Conservation (phyloP, 2,888 invertebrate species). For the Apodemia mormo region DNA sequence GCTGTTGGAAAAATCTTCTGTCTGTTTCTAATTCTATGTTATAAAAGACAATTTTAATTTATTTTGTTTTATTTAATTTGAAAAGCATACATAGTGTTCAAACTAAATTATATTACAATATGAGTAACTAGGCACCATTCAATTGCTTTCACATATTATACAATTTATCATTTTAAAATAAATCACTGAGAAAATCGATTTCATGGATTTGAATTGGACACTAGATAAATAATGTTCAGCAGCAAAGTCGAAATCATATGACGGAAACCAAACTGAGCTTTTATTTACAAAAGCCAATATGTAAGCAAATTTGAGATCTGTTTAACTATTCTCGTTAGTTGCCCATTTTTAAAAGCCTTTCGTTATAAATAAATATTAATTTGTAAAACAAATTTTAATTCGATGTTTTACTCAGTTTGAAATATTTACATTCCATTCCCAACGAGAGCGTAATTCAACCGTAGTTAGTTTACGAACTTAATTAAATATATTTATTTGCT, state of each 20-base stretch:
- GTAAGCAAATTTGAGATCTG: constrained; percentile 78
- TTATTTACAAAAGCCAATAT: constrained; percentile 81
- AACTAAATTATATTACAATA: too few species aligned
- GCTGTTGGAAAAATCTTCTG: too few species aligned
- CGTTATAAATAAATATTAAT: constrained; percentile 46
- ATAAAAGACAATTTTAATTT: too few species aligned
- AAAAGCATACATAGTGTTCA: too few species aligned
- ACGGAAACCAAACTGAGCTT: constrained; percentile 81
- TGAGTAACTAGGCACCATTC: too few species aligned
- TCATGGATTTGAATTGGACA: constrained; percentile 66
- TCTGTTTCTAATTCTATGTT: too few species aligned
- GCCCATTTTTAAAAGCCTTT: constrained; percentile 78
- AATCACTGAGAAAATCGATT: not conserved
- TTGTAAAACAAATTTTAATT: constrained; percentile 46
- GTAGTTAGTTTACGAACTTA: not conserved
- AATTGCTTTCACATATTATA: too few species aligned
- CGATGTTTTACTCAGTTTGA: constrained; percentile 18
- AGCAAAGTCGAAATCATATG: constrained; percentile 70
- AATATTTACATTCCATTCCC: not conserved
- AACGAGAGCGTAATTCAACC: too few species aligned
- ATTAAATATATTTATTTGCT: not conserved
- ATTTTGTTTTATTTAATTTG: too few species aligned
- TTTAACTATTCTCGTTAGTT: constrained; percentile 81
- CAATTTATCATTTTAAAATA: not conserved
- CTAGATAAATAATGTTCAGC: constrained; percentile 73